Percentiles rank a stretch among this genome's conserved stretches.
Conservation (phyloP, 2,888 invertebrate species). For the Cheilosia vernalis region DNA sequence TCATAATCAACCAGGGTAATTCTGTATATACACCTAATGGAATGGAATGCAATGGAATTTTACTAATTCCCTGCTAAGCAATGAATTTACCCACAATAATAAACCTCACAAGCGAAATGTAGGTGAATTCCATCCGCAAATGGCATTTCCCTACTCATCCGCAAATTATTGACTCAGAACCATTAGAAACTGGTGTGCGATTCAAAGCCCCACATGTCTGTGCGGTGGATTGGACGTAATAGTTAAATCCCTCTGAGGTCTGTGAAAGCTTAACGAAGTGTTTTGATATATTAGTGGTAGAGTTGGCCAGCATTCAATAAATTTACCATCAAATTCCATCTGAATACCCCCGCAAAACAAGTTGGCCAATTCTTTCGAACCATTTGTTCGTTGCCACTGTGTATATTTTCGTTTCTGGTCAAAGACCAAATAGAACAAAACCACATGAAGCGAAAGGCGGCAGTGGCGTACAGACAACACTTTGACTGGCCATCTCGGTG, state of each 20-base stretch:
- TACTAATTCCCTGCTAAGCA: too few relatives aligned
- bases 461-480: neutral
- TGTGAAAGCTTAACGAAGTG: slow-evolving; percentile 21
- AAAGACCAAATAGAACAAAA: slow-evolving; percentile 4
- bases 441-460: neutral
- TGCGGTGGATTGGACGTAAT: neutral
- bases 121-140: too few relatives aligned
- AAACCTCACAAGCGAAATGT: too few relatives aligned
- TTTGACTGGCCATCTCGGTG: slow-evolving; percentile 5
- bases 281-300: slow-evolving; percentile 19
- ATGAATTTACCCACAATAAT: too few relatives aligned
- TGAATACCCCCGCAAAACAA: neutral
- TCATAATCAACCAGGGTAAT: too few relatives aligned
- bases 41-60: too few relatives aligned
- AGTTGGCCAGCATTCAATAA: slow-evolving; percentile 22
- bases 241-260: neutral
- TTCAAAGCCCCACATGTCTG: too few relatives aligned
- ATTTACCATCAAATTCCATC: neutral
- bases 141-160: too few relatives aligned
- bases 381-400: neutral
- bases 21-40: too few relatives aligned
- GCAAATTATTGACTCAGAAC: too few relatives aligned
- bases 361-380: neutral
- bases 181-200: too few relatives aligned
- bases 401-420: neutral